Evolutionary conservation across 2,113 vertebrate species (phyloP), one percentile per base, ranked within the genome.

Genomic region (Ceratotherium simum): DNA sequence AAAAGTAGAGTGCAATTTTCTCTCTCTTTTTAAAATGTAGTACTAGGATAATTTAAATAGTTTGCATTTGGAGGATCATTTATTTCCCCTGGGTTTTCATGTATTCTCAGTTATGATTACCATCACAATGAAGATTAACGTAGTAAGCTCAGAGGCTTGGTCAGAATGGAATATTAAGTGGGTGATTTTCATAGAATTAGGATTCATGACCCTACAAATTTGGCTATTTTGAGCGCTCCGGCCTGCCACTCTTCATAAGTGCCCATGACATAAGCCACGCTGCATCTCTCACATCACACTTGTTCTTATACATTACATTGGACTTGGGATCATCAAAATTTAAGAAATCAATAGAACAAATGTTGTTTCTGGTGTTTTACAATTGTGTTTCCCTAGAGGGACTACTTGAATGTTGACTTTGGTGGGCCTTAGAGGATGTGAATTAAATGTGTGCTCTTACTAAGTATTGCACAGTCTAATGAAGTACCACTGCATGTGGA

Each of bases 81-180:
- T 81, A 97, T 97, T 96, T 92, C 91, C 70, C 87, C 0, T n/a
- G 84, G 36, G 96, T 51, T 90, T 76, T 83, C 92, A 62, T 92
- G 51, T 94, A 87, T 92, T 94, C 70, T 46, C 33, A 60, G 16
- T 82, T 90, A 90, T 87, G 86, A 88, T 88, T 94, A 78, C 3
- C 31, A 92, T 12, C 39, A 83, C 69, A 94, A 60, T 46, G 48
- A 97, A 96, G 76, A 95, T 92, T 96, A 88, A 80, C 78, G 39
- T 13, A 75, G 5, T 46, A 70, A 87, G 60, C 76, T 90, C 18
- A 51, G 75, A 94, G 51, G 73, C 48, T 62, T 85, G 73, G 54
- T 69, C 82, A 81, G 42, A 84, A 58, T 62, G 11, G 51, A 75
- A 70, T 92, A 76, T 39, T 94, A 95, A 92, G 48, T 64, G 70